Evolutionary conservation across 2,888 invertebrate genomes (phyloP), one percentile per base, ranked within the genome.

Genomic region (Dioctria linearis): DNA sequence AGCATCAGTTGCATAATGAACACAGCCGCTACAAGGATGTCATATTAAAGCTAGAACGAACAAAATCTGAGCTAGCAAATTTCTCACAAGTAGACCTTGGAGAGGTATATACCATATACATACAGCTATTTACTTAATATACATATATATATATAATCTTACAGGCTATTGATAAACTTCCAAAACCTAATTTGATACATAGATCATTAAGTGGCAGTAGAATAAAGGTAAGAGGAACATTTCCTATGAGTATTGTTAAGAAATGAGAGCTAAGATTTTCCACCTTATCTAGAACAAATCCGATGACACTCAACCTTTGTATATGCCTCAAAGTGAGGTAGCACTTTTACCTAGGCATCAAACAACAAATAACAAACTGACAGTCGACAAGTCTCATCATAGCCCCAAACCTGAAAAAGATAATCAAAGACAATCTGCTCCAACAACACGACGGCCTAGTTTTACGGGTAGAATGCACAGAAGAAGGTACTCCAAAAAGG

Each of bases 11-110:
- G 13, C 92, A 93, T 82, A 86, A 87, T 0, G 95, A 95, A 87
- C 91, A 93, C 78, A 90, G 90, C 78, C 94, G 94, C 84, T 92
- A 93, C 82, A 94, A 93, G 83, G 93, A 94, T 84, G 91, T 93
- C 2, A 91, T 94, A 83, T 91, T 91, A 61, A 93, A 94, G 82
- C 88, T 95, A 65, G 91, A 92, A 80, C 90, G 87, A 71, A 85
- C 86, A 5, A 85, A 86, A 3, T 81, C 86, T 0, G 88, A 88
- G 71, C 83, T 88, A 3, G 87, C 87, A 3, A 87, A 86, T 4
- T 87, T 86, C 67, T 85, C 86, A 3, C 88, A 88, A 82, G 80
- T 88, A 57, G 88, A 88, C 40, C 82, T 87, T 3, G 84, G 25
- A 25, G 25, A 86, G 79, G 88, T 87, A 80, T 25, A 25, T 25